These are phyloP conservation scores for Ceramica pisi DNA, from an alignment of 2,888 invertebrate species.

Conservation along the genomic window DNA sequence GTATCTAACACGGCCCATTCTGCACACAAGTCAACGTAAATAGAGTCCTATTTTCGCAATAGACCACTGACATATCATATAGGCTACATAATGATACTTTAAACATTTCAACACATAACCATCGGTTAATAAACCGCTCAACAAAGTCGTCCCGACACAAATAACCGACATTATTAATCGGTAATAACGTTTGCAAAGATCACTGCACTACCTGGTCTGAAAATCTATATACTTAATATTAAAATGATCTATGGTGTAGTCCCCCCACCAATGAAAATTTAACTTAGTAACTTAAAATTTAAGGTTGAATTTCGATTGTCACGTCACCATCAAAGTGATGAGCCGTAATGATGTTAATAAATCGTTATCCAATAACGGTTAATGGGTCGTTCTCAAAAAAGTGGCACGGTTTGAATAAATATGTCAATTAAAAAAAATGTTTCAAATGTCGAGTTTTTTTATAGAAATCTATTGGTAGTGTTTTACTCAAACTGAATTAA, in stretches of 20 bases:
- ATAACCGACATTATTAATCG: slow-evolving; percentile 51
- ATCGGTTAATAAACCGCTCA: slow-evolving; percentile 50
- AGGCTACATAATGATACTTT: slow-evolving; percentile 39
- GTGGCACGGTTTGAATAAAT: no score
- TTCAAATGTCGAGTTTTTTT: no score
- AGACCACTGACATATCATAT: slow-evolving; percentile 37
- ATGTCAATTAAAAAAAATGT: no score
- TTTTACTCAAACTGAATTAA: no score
- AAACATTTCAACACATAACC: slow-evolving; percentile 43
- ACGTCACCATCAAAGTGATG: slow-evolving; percentile 45
- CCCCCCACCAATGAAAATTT: not conserved
- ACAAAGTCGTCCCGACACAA: slow-evolving; percentile 44
- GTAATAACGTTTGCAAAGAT: slow-evolving; percentile 46
- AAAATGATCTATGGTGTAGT: slow-evolving; percentile 27
- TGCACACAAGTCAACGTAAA: slow-evolving; percentile 4
- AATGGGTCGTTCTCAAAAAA: no score
- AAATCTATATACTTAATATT: slow-evolving; percentile 19
- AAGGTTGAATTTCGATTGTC: slow-evolving; percentile 13
- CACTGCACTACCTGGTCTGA: slow-evolving; percentile 32
- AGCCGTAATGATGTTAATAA: slow-evolving; percentile 58
- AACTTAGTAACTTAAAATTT: not conserved
- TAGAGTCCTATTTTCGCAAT: slow-evolving; percentile 43
- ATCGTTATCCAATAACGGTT: slow-evolving; percentile 63
- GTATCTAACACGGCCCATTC: slow-evolving; percentile 2
- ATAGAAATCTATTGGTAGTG: no score